Conservation (phyloP, 2,113 vertebrate species). For the Loxodonta africana region DNA sequence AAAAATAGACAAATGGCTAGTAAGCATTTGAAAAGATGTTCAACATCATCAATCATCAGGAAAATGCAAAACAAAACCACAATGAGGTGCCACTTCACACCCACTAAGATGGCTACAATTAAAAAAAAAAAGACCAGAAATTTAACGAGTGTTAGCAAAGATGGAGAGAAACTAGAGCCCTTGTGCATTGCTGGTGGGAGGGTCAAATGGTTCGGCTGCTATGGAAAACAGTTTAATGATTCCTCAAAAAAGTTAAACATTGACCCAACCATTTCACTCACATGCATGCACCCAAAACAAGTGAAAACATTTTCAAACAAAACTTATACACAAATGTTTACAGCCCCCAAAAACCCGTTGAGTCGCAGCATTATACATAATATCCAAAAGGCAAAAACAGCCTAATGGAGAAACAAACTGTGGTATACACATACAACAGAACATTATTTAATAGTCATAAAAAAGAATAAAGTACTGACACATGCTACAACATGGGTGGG, state of each 20-base stretch:
- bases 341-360: background rate
- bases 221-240: background rate
- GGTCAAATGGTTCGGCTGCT: background rate
- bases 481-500: background rate
- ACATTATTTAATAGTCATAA: background rate
- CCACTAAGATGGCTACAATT: background rate
- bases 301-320: constrained; percentile 29
- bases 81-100: background rate
- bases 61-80: constrained; percentile 58
- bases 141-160: background rate
- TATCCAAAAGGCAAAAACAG: background rate
- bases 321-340: background rate
- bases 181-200: background rate
- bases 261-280: background rate
- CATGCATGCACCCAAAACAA: constrained; percentile 24
- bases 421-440: too few species aligned
- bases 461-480: constrained; percentile 15
- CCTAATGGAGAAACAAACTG: background rate
- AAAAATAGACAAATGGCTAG: background rate
- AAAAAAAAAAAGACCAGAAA: constrained; percentile 42
- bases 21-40: background rate
- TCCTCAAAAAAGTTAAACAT: constrained; percentile 8
- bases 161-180: background rate
- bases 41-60: constrained; percentile 12
- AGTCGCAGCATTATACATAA: background rate